phyloP scores from a whole-genome alignment of 2,797 vertebrate species.

The Spinus pinus region DNA sequence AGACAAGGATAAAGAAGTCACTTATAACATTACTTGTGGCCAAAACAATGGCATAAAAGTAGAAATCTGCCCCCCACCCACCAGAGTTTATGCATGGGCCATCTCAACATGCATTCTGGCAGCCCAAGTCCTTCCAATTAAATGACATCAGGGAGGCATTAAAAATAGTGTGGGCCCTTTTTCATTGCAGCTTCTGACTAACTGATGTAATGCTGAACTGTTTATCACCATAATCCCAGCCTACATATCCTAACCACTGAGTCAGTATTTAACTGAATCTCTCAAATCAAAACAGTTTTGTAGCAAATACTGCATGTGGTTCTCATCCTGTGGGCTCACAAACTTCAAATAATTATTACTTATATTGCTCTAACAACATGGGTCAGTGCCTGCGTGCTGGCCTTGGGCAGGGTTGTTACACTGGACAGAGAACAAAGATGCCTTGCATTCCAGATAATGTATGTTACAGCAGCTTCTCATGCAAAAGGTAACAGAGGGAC shows the following conservation, averaged over 20 bases:
- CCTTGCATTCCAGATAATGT: not conserved
- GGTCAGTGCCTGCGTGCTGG: not conserved
- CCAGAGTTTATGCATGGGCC: not conserved
- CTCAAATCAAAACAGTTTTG: slow-evolving; percentile 15
- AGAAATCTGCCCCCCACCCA: not conserved
- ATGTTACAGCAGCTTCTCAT: not conserved
- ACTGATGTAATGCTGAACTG: slow-evolving; percentile 22
- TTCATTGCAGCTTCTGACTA: slow-evolving; percentile 41
- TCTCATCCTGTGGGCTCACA: not conserved
- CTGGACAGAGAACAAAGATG: not conserved
- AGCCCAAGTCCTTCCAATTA: not conserved
- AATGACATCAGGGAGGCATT: slow-evolving; percentile 14
- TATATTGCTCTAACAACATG: not conserved
- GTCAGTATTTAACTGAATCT: slow-evolving; percentile 46
- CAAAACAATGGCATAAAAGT: not conserved
- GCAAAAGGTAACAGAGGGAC: not conserved
- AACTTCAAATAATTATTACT: not conserved
- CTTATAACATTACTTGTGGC: not conserved
- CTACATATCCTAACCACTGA: slow-evolving; percentile 53
- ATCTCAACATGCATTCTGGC: not conserved
- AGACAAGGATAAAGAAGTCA: not conserved
- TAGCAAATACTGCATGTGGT: not conserved
- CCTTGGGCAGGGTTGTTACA: not conserved
- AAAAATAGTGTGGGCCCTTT: slow-evolving; percentile 12
- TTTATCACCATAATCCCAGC: slow-evolving; percentile 30